Conservation (phyloP, 2,113 vertebrate genomes). For the Mobula birostris region DNA sequence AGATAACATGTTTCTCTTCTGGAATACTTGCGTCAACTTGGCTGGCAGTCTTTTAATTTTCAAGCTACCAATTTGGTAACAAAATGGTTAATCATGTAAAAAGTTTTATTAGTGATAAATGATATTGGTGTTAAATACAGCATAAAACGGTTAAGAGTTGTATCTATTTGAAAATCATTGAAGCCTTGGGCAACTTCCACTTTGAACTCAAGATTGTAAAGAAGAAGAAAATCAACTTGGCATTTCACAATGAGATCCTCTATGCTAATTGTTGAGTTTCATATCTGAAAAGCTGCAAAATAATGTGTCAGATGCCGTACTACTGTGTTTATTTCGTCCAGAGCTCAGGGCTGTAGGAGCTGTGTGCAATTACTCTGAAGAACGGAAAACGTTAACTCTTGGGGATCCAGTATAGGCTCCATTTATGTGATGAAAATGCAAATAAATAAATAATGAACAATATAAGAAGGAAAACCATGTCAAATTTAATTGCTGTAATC, state of each 20-base stretch:
- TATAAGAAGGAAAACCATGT: constrained; percentile 24
- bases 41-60: not conserved
- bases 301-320: not conserved
- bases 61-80: not conserved
- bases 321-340: not conserved
- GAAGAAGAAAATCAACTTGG: not conserved
- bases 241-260: not conserved
- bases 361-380: not conserved
- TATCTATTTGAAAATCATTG: not conserved
- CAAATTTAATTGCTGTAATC: constrained; percentile 30
- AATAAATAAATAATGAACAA: constrained; percentile 2
- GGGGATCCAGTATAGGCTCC: not conserved
- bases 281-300: not conserved
- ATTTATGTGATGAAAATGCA: constrained; percentile 10
- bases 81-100: not conserved
- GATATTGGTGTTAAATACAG: not conserved
- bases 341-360: not conserved
- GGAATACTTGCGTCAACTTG: not conserved
- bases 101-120: not conserved
- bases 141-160: not conserved
- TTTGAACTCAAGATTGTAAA: not conserved
- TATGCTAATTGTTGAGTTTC: not conserved
- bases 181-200: not conserved
- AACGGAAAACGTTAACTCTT: not conserved
- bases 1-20: not conserved